Evolutionary conservation across 2,113 vertebrate species (phyloP).

Genomic region (Centropus bengalensis): DNA sequence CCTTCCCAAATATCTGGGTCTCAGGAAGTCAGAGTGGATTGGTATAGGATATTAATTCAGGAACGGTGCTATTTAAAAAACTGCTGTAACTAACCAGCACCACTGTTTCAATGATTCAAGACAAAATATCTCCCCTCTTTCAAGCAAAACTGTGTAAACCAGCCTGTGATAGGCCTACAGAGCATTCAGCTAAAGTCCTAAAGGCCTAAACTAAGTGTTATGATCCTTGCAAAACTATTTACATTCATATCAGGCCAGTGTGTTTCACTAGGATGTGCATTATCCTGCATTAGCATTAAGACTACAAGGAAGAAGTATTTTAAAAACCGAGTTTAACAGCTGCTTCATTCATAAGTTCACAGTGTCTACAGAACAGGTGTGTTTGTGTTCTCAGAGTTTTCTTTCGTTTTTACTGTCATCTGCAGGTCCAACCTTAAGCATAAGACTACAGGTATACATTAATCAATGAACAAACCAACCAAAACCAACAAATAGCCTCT

Average conservation of each 20-base stretch:
- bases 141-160: background rate
- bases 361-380: background rate
- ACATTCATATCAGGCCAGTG: background rate
- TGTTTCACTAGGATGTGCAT: background rate
- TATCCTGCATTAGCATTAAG: background rate
- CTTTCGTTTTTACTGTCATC: background rate
- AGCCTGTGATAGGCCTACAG: background rate
- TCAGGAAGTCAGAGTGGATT: background rate
- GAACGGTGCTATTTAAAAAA: background rate
- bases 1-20: background rate
- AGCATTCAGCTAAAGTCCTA: background rate
- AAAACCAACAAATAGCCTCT: background rate
- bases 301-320: background rate
- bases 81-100: background rate
- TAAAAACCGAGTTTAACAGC: conserved; percentile 21
- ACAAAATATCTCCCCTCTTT: background rate
- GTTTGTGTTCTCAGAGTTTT: background rate
- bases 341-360: background rate
- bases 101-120: background rate
- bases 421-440: background rate
- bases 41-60: background rate
- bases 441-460: background rate
- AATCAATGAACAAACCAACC: background rate
- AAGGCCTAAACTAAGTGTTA: background rate
- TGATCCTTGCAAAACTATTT: background rate